These are phyloP conservation scores for Oreotrochilus melanogaster DNA, from an alignment of 2,113 vertebrate genomes.

Conservation along the genomic window DNA sequence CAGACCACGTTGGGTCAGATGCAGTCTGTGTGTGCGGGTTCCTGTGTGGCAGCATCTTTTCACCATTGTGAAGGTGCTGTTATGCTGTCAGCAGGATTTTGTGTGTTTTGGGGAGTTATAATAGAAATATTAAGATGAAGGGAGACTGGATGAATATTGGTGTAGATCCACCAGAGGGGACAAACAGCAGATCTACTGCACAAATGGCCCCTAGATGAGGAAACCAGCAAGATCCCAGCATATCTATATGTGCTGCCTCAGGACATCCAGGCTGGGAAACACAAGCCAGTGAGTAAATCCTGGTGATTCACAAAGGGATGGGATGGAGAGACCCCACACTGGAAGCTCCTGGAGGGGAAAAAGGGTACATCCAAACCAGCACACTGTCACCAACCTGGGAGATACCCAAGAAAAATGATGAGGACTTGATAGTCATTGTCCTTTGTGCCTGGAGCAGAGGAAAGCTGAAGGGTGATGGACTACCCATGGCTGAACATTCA, in stretches of 20 bases:
- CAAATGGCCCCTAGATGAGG: neutral
- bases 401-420: neutral
- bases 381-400: neutral
- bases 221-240: neutral
- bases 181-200: neutral
- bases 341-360: neutral
- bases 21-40: neutral
- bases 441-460: neutral
- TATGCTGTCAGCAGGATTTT: neutral
- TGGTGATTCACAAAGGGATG: neutral
- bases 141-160: neutral
- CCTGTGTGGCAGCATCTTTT: neutral
- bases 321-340: neutral
- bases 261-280: neutral
- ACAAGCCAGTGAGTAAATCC: neutral
- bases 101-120: neutral
- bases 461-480: neutral
- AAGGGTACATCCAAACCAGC: neutral
- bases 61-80: neutral
- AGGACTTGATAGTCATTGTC: neutral
- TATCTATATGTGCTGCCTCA: fast-evolving
- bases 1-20: neutral
- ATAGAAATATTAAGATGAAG: neutral
- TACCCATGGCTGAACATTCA: neutral
- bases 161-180: neutral